A percentile compares a stretch with the other conserved stretches of the same genome.
Evolutionary conservation across 2,797 vertebrate genomes (phyloP).

Genomic region (Chelonia mydas): DNA sequence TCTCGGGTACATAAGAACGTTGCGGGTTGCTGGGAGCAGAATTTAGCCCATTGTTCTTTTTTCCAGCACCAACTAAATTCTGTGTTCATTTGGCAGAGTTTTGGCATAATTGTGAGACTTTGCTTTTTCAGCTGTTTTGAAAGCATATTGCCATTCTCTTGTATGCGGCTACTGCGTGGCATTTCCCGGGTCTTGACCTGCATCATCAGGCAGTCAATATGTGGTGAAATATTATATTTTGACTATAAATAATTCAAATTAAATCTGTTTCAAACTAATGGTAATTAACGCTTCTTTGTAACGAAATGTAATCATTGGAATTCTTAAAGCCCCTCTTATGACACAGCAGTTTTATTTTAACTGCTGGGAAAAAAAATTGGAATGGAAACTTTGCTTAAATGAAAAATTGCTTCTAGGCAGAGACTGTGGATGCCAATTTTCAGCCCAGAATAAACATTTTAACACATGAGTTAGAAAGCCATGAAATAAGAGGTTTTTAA

Average conservation of each 20-base stretch:
- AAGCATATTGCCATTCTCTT: not conserved
- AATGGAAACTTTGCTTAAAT: not conserved
- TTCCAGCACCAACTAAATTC: not conserved
- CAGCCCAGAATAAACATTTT: conserved; percentile 37
- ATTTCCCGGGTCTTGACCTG: not conserved
- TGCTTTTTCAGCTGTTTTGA: not conserved
- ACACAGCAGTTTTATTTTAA: conserved; percentile 6
- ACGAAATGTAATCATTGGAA: not conserved
- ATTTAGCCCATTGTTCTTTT: not conserved
- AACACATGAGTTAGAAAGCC: conserved; percentile 39
- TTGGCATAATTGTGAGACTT: not conserved
- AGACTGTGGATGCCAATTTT: conserved; percentile 14
- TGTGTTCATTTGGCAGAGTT: not conserved
- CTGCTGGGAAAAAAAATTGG: not conserved
- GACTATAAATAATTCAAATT: not conserved
- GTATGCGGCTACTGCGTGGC: not conserved
- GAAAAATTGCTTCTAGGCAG: conserved; percentile 26
- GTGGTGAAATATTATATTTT: not conserved
- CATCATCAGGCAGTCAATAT: no score
- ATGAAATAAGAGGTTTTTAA: conserved; percentile 26
- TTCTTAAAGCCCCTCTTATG: not conserved
- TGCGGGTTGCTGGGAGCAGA: not conserved
- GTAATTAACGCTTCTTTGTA: not conserved
- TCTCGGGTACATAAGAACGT: not conserved
- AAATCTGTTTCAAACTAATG: not conserved